A percentile compares a stretch with the other conserved stretches of the same genome.
Evolutionary conservation across 2,797 vertebrate genomes (phyloP).

Genomic region (Otus scops): DNA sequence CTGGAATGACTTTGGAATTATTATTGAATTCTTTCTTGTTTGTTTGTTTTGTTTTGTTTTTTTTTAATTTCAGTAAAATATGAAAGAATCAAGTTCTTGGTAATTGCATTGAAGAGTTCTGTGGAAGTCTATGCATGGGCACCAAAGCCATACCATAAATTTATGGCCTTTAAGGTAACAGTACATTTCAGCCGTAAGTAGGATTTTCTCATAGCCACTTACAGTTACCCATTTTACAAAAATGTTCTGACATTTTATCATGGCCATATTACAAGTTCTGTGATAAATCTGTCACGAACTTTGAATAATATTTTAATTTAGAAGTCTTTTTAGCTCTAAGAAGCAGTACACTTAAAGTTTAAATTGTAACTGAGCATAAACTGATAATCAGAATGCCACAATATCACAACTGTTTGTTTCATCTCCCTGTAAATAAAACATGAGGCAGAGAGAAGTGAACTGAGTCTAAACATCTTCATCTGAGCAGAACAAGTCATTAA

Average conservation of each 20-base stretch:
- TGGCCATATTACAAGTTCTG: neutral
- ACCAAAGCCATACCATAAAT: conserved; percentile 91
- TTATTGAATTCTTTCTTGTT: conserved; percentile 1
- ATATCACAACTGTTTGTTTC: neutral
- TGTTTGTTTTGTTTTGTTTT: neutral
- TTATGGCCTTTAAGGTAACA: conserved; percentile 92
- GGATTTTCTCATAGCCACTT: neutral
- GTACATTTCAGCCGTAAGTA: neutral
- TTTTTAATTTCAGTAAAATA: conserved; percentile 83
- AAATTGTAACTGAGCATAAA: neutral
- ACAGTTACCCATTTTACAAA: neutral
- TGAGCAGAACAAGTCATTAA: neutral
- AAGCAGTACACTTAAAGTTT: neutral
- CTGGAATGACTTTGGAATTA: neutral
- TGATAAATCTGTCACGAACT: neutral
- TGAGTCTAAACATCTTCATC: neutral
- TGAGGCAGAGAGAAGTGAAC: neutral
- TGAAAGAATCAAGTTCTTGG: conserved; percentile 91
- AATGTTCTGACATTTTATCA: neutral
- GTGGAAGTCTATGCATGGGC: conserved; percentile 93
- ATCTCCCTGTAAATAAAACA: neutral
- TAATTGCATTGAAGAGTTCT: conserved; percentile 90
- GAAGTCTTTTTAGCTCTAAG: neutral
- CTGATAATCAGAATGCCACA: neutral
- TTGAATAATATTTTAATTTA: neutral